phyloP scores from a whole-genome alignment of 1,140 invertebrate species.

The Trypoxylus dichotomus region DNA sequence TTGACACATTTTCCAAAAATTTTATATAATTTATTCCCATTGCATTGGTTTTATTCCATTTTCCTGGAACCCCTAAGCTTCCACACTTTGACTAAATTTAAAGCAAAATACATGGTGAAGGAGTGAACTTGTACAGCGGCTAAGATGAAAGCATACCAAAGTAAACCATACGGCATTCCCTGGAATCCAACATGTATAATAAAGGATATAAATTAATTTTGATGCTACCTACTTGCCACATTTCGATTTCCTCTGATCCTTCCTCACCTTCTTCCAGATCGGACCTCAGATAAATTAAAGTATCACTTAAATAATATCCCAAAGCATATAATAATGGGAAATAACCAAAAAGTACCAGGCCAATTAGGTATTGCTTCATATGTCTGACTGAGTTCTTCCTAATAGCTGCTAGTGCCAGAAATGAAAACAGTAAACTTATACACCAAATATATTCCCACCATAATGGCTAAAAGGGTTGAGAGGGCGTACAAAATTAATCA shows the following conservation, averaged over 20 bases:
- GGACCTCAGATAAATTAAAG: conserved; percentile 76
- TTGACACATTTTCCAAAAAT: conserved; percentile 12
- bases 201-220: background rate
- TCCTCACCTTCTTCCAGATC: conserved; percentile 57
- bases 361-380: conserved; percentile 81
- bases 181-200: conserved; percentile 55
- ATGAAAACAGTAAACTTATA: conserved; percentile 79
- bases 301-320: conserved; percentile 80
- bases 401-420: conserved; percentile 84
- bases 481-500: background rate
- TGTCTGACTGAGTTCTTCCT: conserved; percentile 78
- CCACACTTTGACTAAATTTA: conserved; percentile 86
- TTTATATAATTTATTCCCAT: background rate
- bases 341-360: conserved; percentile 76
- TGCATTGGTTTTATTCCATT: conserved; percentile 48
- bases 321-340: conserved; percentile 80
- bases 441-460: conserved; percentile 96
- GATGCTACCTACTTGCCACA: conserved; percentile 73
- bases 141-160: conserved; percentile 93
- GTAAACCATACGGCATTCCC: conserved; percentile 87
- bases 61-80: conserved; percentile 69
- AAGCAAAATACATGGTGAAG: conserved; percentile 88
- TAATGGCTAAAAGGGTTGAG: conserved; percentile 64
- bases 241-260: conserved; percentile 66
- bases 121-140: conserved; percentile 87